Conservation (phyloP, 2,797 vertebrate species). For the Apogon talboti region DNA sequence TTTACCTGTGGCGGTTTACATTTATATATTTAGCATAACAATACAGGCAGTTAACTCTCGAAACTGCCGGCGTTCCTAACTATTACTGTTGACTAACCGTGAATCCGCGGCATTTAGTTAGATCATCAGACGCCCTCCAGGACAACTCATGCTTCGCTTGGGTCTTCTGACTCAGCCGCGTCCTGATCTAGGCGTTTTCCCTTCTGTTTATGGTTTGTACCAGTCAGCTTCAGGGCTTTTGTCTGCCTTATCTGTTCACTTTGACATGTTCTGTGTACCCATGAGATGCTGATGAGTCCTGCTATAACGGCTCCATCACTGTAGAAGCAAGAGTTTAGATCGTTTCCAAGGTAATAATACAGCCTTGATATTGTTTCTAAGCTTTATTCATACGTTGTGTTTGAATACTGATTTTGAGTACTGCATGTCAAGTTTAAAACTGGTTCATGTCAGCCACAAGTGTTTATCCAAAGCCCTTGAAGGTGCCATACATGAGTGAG, state of each 20-base stretch:
- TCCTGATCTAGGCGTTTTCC: conserved; percentile 62
- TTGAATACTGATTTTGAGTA: conserved; percentile 25
- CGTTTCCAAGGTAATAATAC: neutral
- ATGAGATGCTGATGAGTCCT: neutral
- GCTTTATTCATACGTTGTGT: conserved; percentile 5
- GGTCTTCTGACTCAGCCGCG: conserved; percentile 50
- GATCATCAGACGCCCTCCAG: conserved; percentile 6
- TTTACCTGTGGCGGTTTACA: no score
- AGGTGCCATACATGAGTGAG: conserved; percentile 45
- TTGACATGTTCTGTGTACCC: neutral
- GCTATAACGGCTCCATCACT: neutral
- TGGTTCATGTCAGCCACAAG: conserved; percentile 60
- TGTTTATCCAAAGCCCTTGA: conserved; percentile 60
- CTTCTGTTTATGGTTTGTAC: conserved; percentile 11
- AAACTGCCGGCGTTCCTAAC: no score
- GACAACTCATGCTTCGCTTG: conserved; percentile 28
- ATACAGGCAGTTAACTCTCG: no score
- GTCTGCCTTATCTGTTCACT: conserved; percentile 26
- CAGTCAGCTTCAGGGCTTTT: conserved; percentile 24
- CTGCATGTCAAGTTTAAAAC: conserved; percentile 54
- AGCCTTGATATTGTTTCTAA: conserved; percentile 2
- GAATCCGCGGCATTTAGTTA: conserved; percentile 4
- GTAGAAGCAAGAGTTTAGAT: neutral
- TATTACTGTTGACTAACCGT: neutral
- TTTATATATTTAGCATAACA: no score